Percentiles rank a stretch among this genome's conserved stretches.
phyloP scores from a whole-genome alignment of 2,797 vertebrate species.

The Intellagama lesueurii region DNA sequence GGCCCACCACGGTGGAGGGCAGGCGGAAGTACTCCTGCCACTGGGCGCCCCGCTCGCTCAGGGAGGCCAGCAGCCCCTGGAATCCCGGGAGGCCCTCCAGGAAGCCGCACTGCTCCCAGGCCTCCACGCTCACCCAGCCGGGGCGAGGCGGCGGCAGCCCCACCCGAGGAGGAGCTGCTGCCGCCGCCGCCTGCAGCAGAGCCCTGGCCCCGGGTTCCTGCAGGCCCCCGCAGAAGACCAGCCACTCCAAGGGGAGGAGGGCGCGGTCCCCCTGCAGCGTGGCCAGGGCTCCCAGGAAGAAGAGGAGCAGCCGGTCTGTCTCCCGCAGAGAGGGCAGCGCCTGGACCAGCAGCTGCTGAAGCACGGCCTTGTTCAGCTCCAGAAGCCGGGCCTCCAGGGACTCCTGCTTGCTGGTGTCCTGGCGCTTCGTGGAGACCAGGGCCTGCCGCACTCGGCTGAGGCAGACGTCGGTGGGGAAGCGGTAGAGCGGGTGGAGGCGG shows the following conservation, averaged over 20 bases:
- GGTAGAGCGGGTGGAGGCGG: conserved; percentile 80
- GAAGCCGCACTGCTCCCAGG: conserved; percentile 74
- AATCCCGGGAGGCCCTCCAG: conserved; percentile 83
- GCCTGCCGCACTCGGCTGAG: conserved; percentile 66
- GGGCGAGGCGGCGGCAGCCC: conserved; percentile 62
- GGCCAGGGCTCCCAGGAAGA: conserved; percentile 80
- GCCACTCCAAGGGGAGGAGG: conserved; percentile 77
- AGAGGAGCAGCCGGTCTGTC: conserved; percentile 75
- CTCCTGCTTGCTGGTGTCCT: conserved; percentile 41
- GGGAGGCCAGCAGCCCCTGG: conserved; percentile 80
- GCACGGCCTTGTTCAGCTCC: conserved; percentile 76
- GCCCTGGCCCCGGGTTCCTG: conserved; percentile 45
- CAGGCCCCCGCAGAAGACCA: conserved; percentile 81
- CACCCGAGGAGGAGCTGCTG: not conserved
- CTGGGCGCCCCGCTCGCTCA: conserved; percentile 69
- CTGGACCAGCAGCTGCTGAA: conserved; percentile 72
- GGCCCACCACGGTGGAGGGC: conserved; percentile 78
- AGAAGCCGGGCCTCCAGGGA: conserved; percentile 55
- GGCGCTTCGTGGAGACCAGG: conserved; percentile 58
- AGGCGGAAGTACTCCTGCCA: conserved; percentile 86
- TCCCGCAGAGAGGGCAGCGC: conserved; percentile 78
- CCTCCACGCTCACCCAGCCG: conserved; percentile 76
- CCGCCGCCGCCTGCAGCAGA: not conserved
- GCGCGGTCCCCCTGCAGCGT: conserved; percentile 70
- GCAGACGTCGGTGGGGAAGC: conserved; percentile 76